Percentiles rank a stretch among this genome's conserved stretches.
phyloP scores from a whole-genome alignment of 1,140 invertebrate species.

The Drosophila paulistorum region DNA sequence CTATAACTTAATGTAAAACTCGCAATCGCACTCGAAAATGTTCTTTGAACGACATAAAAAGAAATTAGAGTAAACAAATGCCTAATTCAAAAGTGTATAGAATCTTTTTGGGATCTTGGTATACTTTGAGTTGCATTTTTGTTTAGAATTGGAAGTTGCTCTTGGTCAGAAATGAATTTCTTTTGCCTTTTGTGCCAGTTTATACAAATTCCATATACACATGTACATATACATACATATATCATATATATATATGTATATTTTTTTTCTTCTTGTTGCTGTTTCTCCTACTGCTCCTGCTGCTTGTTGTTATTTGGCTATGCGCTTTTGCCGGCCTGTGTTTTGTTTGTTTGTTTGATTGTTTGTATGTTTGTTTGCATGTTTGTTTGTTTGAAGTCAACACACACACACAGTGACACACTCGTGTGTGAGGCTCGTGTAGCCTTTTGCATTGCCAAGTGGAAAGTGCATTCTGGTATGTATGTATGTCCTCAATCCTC shows the following conservation, averaged over 20 bases:
- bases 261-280: slow-evolving; percentile 19
- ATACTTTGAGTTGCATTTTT: slow-evolving; percentile 30
- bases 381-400: slow-evolving; percentile 76
- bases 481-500: slow-evolving; percentile 5
- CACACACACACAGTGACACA: slow-evolving; percentile 29
- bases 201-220: slow-evolving; percentile 52
- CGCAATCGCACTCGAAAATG: too few relatives aligned
- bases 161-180: slow-evolving; percentile 19
- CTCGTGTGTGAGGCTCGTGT: background rate
- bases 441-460: slow-evolving; percentile 60
- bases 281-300: slow-evolving; percentile 12
- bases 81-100: too few relatives aligned
- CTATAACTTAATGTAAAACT: too few relatives aligned
- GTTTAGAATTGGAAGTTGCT: slow-evolving; percentile 18
- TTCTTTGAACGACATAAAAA: too few relatives aligned
- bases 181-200: slow-evolving; percentile 39
- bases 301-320: slow-evolving; percentile 34
- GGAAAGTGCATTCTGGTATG: slow-evolving; percentile 62
- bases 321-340: slow-evolving; percentile 60
- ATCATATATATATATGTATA: background rate
- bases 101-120: background rate
- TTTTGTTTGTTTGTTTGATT: slow-evolving; percentile 54
- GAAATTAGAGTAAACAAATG: too few relatives aligned
- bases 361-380: slow-evolving; percentile 50
- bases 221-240: too few relatives aligned